phyloP scores from a whole-genome alignment of 2,888 invertebrate species.

The Drosophila multiciliata region DNA sequence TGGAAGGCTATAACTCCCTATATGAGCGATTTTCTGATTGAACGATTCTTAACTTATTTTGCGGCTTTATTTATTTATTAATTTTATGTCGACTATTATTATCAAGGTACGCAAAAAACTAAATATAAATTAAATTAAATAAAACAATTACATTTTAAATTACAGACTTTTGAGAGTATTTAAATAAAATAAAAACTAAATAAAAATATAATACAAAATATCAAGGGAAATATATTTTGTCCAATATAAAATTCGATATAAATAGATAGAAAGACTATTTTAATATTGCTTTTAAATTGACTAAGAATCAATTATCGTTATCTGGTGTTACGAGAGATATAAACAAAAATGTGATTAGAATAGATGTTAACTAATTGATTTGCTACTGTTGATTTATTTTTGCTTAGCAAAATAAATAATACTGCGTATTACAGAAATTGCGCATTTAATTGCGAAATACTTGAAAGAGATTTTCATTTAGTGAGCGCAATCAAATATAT shows the following conservation, averaged over 20 bases:
- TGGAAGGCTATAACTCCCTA: too few species aligned
- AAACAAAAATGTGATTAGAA: not conserved
- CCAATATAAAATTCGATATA: not conserved
- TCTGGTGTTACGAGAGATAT: not conserved
- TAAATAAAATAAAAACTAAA: not conserved
- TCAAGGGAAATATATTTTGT: too few species aligned
- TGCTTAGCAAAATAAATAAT: not conserved
- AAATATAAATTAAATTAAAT: not conserved
- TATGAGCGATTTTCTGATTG: not conserved
- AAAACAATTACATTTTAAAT: not conserved
- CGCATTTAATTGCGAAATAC: not conserved
- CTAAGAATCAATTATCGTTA: not conserved
- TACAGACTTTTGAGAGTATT: not conserved
- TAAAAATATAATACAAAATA: not conserved
- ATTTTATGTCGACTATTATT: rapidly evolving
- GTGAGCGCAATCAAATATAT: not conserved
- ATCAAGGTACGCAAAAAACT: rapidly evolving
- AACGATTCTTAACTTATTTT: not conserved
- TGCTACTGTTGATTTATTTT: not conserved
- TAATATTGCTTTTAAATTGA: not conserved
- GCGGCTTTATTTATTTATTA: too few species aligned
- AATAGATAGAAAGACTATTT: not conserved
- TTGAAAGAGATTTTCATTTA: conserved; percentile 6
- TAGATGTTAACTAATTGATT: not conserved
- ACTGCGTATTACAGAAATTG: not conserved